phyloP scores from a whole-genome alignment of 2,113 vertebrate genomes.

The Dascyllus trimaculatus region DNA sequence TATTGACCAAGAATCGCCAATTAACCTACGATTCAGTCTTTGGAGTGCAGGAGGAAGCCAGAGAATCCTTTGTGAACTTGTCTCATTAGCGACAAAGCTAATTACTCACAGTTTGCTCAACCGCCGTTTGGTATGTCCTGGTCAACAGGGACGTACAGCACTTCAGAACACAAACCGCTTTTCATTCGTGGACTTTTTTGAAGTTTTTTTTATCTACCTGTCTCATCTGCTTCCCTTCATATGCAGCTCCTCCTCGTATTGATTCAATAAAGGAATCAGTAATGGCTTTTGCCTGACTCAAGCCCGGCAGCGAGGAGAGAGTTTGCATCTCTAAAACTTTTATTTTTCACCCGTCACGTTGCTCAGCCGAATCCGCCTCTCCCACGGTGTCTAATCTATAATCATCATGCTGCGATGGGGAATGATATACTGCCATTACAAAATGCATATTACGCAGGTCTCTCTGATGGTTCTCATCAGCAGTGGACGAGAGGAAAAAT shows the following conservation, averaged over 20 bases:
- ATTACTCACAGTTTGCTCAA: background rate
- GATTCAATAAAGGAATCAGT: constrained; percentile 41
- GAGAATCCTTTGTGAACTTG: too few species aligned
- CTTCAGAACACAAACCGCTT: background rate
- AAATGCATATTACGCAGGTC: background rate
- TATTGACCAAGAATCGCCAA: too few species aligned
- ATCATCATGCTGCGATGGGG: constrained; percentile 10
- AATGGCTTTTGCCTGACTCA: constrained; percentile 41
- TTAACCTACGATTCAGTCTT: too few species aligned
- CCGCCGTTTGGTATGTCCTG: background rate
- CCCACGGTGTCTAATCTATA: constrained; percentile 35
- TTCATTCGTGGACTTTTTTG: background rate
- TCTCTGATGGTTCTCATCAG: constrained; percentile 37
- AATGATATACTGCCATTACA: background rate
- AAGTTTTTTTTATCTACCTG: constrained; percentile 10
- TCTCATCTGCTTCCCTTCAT: constrained; percentile 3
- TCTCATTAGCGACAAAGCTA: background rate
- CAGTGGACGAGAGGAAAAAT: constrained; percentile 26
- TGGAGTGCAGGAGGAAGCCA: too few species aligned
- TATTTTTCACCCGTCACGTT: constrained; percentile 1
- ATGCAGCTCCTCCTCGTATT: constrained; percentile 29
- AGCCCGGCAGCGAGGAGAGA: constrained; percentile 29
- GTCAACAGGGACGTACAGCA: background rate
- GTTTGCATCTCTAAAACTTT: constrained; percentile 4
- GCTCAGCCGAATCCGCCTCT: constrained; percentile 16